Base-by-base conservation (phyloP, 2,888 invertebrate genomes). In the Drosophila vallismaia region DNA sequence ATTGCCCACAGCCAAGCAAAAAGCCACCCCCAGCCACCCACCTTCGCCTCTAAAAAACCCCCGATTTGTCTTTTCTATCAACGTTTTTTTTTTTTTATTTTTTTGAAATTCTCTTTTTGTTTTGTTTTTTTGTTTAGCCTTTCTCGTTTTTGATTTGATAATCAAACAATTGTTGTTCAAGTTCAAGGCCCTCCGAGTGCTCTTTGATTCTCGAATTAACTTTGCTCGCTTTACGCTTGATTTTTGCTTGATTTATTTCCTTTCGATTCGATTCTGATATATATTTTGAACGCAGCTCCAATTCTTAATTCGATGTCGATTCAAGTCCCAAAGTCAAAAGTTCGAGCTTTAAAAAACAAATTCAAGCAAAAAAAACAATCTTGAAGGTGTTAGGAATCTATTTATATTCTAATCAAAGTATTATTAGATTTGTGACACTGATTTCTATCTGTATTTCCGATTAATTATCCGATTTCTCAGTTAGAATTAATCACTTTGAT, bases 151-250 rank as follows among this genome's bases (percentile, higher is more conserved):
- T 77, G 74, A 79, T 76, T 80, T 70, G 57, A 84, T 81, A 81
- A 81, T 68, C 33, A 52, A 48, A 42, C 62, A 59, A 53, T 82
- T 81, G 77, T 46, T 75, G 57, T 74, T 77, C 73, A 85, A 85
- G 81, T 81, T 81, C 81, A 81, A 84, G 80, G 85, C 68, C 75
- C 71, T 38, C 38, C 19, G 31, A 55, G 29, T 56, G 71, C 38
- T 56, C 55, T 49, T 69, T 54, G 56, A 46, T 44, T 57, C 55
- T 29, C 31, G 40, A 38, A 56, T 46, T 51, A 33, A 57, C 60
- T 45, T 58, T 26, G 12, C 26, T n/a, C 38, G 63, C 54, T 19
- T 44, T 58, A 2, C 19, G 19, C 19, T 19, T 19, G 19, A 19
- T 14, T 14, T 14, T 51, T 26, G 45, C n/a, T 29, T 33, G 26